phyloP scores from a whole-genome alignment of 37 sponge, comb jelly and placozoan species.

The Mnemiopsis leidyi region DNA sequence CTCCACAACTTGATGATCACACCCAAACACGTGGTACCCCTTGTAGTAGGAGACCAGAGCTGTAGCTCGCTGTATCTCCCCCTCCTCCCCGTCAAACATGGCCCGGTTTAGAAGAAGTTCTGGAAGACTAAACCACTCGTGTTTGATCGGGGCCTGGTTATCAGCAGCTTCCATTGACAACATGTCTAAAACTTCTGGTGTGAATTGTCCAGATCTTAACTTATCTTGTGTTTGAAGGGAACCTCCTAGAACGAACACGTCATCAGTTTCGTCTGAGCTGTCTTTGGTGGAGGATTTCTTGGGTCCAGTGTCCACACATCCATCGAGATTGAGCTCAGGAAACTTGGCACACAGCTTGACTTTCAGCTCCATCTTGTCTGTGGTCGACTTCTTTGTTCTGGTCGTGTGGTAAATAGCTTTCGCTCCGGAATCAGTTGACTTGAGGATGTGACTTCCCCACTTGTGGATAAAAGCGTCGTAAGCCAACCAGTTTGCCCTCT shows the following conservation, averaged over 20 bases:
- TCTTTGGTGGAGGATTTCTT: neutral
- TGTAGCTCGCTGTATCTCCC: neutral
- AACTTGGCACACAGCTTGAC: slow-evolving; percentile 30
- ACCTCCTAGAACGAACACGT: neutral
- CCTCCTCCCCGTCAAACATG: neutral
- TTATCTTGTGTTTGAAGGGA: neutral
- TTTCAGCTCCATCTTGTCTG: neutral
- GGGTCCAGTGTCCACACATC: neutral
- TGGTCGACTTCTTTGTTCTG: neutral
- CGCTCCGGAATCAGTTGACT: neutral
- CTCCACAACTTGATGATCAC: neutral
- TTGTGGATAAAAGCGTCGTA: slow-evolving; percentile 7
- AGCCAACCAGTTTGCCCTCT: neutral
- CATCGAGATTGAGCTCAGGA: neutral
- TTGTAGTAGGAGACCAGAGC: slow-evolving; percentile 24
- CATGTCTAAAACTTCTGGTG: neutral
- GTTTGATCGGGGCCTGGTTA: neutral
- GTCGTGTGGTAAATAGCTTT: neutral
- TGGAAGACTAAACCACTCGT: neutral
- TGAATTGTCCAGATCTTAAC: neutral
- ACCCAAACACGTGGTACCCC: slow-evolving; percentile 31
- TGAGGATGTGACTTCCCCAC: neutral
- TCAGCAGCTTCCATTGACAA: neutral
- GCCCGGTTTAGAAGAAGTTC: neutral
- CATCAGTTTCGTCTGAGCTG: neutral